Conservation (phyloP, 2,888 invertebrate species). For the Drosophila eohydei region DNA sequence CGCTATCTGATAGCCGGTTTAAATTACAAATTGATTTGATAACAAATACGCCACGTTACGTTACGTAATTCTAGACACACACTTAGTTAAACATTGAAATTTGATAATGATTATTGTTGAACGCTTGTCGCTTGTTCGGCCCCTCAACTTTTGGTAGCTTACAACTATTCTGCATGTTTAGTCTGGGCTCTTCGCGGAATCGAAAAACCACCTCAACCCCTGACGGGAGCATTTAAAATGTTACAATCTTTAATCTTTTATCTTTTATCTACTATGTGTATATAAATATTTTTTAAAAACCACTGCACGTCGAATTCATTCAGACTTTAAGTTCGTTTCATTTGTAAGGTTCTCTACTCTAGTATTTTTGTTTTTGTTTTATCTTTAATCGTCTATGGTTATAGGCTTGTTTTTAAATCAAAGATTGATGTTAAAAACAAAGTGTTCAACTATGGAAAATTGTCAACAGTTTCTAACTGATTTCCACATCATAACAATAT, state of each 20-base stretch:
- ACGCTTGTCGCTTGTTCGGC: conserved; percentile 31
- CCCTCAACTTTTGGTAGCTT: conserved; percentile 52
- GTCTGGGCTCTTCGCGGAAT: conserved; percentile 30
- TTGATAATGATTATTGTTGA: conserved; percentile 48
- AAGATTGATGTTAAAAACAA: conserved; percentile 53
- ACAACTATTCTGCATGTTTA: conserved; percentile 51
- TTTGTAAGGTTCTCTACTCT: conserved; percentile 68
- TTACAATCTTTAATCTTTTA: conserved; percentile 37
- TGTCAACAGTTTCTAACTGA: conserved; percentile 29
- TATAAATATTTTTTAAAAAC: conserved; percentile 67
- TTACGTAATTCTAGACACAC: conserved; percentile 29
- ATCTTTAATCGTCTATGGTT: conserved; percentile 16
- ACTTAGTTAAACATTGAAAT: conserved; percentile 43
- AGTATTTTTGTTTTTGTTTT: conserved; percentile 16
- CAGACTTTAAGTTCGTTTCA: conserved; percentile 80
- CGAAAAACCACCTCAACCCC: conserved; percentile 27
- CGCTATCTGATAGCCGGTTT: conserved; percentile 9
- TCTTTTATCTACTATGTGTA: conserved; percentile 38
- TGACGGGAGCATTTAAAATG: conserved; percentile 43
- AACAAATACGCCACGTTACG: conserved; percentile 39
- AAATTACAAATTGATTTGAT: conserved; percentile 42
- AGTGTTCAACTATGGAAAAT: conserved; percentile 45
- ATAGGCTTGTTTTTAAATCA: conserved; percentile 25
- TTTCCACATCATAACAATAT: conserved; percentile 44
- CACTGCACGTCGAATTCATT: conserved; percentile 77